Base-by-base conservation (phyloP, 2,888 invertebrate genomes). In the Fabriciana adippe region DNA sequence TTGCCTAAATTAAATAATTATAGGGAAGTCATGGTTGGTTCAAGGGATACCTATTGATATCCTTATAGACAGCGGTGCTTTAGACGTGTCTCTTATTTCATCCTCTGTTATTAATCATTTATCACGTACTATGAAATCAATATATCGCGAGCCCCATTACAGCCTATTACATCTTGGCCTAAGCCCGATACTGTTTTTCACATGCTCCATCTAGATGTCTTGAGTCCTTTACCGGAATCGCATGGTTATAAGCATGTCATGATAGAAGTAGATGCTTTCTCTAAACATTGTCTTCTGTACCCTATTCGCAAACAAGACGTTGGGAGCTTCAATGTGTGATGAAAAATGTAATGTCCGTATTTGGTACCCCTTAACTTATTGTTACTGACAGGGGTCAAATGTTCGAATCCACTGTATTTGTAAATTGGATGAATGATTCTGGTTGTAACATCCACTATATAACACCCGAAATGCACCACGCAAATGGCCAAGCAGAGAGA, bases 401-500 rank as follows among this genome's bases (percentile, higher is more conserved):
- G 66, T 60, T 60, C 15, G 59, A 66, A 14, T 35, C 31, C 16
- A 16, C 21, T 5, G 31, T 15, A 4, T 66, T 66, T 50, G 18
- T 55, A 13, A 54, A 26, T 13, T 60, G 60, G 47, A 14, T 55
- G 18, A 31, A 14, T n/a, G 55, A 60, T 21, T 4, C 47, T 6
- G 66, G 66, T 6, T 55, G 55, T 48, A 18, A 31, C 14, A 54
- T 61, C 1, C 66, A 66, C 47, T 16, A 16, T 16, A 66, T 66
- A 16, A 66, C 66, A 18, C 66, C 60, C 21, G 60, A 55, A n/a
- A 48, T 54, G 48, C 66, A 60, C 35, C 54, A 55, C n/a, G 48
- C 47, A 18, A 64, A 56, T 35, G 55, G 64, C 2, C 50, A 64
- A n/a, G 64, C 41, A 4, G 55, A 64, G 3, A 6, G 6, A 8